Evolutionary conservation across 2,888 invertebrate genomes (phyloP), one percentile per base, ranked within the genome.

Genomic region (Rugalucina vietnamica): DNA sequence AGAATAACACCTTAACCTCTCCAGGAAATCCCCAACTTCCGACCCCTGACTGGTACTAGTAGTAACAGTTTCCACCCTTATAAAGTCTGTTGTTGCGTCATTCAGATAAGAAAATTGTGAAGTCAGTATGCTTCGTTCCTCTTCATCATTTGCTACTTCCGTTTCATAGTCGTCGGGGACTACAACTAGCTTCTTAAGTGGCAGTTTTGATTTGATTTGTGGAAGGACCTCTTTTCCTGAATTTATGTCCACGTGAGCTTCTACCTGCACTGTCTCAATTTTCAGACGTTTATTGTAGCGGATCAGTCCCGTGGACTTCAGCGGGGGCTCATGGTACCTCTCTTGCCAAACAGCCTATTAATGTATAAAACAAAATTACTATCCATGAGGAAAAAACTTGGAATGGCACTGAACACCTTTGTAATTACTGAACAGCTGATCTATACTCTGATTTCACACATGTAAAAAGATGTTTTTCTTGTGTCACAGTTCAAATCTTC

Each of bases 291-390:
- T 34, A 54, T 85, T 77, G 34, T 36, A 82, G 34, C 76, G 76
- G 3, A 86, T 34, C 24, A 79, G 24, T 4, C 82, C 76, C 5
- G 73, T 71, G 27, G 70, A 32, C 18, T 57, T 36, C n/a, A 87
- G 70, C 3, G 43, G 50, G 5, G 80, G 76, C 10, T 90, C 89
- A 71, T 82, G 39, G 83, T 78, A 88, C 8, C 88, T 80, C 1
- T 83, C 75, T 73, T 90, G 60, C 91, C 91, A 91, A 12, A 87
- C 39, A 37, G 87, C 82, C 91, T 91, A 83, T 34, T 5, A 34
- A n/a, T n/a, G n/a, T n/a, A n/a, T n/a, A n/a, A n/a, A n/a, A n/a
- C n/a, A n/a, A n/a, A n/a, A n/a, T n/a, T n/a, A n/a, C n/a, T n/a
- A n/a, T n/a, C n/a, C n/a, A n/a, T n/a, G n/a, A n/a, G n/a, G n/a